These are phyloP conservation scores for Silurus glanis DNA, from an alignment of 2,113 vertebrate species.

Conservation along the genomic window DNA sequence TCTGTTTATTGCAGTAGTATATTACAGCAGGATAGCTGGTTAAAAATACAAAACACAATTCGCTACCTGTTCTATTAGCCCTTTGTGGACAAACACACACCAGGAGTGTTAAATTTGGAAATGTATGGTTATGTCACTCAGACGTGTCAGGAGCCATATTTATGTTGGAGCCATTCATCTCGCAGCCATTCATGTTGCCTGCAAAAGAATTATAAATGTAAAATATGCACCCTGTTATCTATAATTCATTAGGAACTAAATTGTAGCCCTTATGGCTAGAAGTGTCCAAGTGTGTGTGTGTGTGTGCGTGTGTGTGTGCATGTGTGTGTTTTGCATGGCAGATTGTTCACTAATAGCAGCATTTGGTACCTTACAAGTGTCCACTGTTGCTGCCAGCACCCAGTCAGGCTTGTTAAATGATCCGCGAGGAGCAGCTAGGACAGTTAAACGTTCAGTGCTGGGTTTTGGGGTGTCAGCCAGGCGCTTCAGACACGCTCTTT, in stretches of 20 bases:
- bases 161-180: too few species aligned
- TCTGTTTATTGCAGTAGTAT: not conserved
- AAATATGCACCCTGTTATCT: not conserved
- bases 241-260: slow-evolving; percentile 4
- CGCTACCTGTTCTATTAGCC: not conserved
- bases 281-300: not conserved
- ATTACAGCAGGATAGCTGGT: not conserved
- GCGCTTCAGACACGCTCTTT: slow-evolving; percentile 20
- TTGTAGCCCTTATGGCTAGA: not conserved
- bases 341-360: slow-evolving; percentile 42
- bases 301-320: slow-evolving; percentile 12
- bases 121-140: not conserved
- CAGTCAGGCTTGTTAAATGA: slow-evolving; percentile 49
- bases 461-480: slow-evolving; percentile 29
- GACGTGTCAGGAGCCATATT: not conserved
- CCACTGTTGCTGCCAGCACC: slow-evolving; percentile 40
- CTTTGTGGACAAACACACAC: not conserved
- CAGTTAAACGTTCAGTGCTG: slow-evolving; percentile 22
- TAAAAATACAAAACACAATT: not conserved
- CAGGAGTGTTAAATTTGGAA: not conserved
- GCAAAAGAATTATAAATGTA: not conserved
- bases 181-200: not conserved
- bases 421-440: slow-evolving; percentile 21
- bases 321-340: slow-evolving; percentile 32
- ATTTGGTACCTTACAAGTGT: slow-evolving; percentile 43